Percentiles rank a stretch among this genome's conserved stretches.
These are phyloP conservation scores for Orientallactaga sibirica DNA, from an alignment of 2,797 vertebrate species.

Conservation along the genomic window DNA sequence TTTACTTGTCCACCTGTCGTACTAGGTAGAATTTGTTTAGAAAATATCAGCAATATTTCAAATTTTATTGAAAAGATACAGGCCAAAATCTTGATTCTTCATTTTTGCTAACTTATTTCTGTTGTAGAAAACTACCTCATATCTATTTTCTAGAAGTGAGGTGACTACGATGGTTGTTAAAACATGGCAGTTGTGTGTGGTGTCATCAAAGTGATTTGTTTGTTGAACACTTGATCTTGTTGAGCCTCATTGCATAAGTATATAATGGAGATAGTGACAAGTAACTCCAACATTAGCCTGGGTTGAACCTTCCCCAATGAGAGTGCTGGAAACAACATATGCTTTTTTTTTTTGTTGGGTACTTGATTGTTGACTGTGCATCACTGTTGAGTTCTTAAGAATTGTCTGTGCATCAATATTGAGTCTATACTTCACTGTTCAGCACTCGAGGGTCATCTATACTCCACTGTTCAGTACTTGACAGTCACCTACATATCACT, in stretches of 20 bases:
- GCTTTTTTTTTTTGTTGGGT: constrained; percentile 3
- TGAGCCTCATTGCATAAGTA: constrained; percentile 37
- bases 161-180: neutral
- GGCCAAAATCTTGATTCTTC: neutral
- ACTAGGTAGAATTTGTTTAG: constrained; percentile 36
- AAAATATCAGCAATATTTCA: constrained; percentile 26
- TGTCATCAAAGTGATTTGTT: neutral
- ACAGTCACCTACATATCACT: too few species aligned
- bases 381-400: too few species aligned
- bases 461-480: too few species aligned
- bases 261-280: constrained; percentile 6
- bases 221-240: constrained; percentile 40
- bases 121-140: constrained; percentile 38
- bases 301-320: neutral
- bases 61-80: constrained; percentile 26
- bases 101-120: neutral
- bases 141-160: constrained; percentile 27
- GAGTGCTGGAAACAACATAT: neutral
- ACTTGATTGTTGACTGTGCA: neutral
- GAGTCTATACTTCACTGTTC: too few species aligned
- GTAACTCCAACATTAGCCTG: neutral
- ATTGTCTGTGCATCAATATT: too few species aligned
- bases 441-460: too few species aligned
- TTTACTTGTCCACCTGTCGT: constrained; percentile 57
- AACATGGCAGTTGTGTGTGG: neutral